These are phyloP conservation scores for Numida meleagris DNA, from an alignment of 2,113 vertebrate species.

Conservation along the genomic window DNA sequence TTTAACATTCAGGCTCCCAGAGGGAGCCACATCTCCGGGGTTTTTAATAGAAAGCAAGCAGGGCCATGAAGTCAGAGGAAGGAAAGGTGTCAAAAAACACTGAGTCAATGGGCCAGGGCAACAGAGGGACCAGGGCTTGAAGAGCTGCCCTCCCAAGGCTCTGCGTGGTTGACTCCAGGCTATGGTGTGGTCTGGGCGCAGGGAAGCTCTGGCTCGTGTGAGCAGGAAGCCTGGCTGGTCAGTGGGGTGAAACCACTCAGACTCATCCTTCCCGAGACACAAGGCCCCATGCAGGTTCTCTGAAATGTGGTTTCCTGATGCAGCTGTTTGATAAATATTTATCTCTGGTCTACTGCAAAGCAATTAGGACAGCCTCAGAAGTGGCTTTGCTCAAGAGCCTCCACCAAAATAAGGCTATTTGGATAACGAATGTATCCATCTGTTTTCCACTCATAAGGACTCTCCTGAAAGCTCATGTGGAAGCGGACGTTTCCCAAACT, in stretches of 20 bases:
- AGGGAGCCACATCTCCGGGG: slow-evolving; percentile 16
- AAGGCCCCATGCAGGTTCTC: not conserved
- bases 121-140: fast-evolving
- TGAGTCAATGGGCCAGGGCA: not conserved
- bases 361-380: slow-evolving; percentile 58
- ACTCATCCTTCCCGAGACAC: slow-evolving; percentile 54
- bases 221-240: slow-evolving; percentile 54
- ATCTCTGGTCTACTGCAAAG: slow-evolving; percentile 59
- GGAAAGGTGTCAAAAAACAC: slow-evolving; percentile 40
- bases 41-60: slow-evolving; percentile 65
- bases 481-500: slow-evolving; percentile 28
- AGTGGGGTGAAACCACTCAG: slow-evolving; percentile 45
- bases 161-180: not conserved
- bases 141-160: not conserved
- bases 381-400: slow-evolving; percentile 63
- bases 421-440: slow-evolving; percentile 41
- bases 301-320: slow-evolving; percentile 66
- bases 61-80: slow-evolving; percentile 30
- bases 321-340: slow-evolving; percentile 69
- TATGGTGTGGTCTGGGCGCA: not conserved
- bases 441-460: slow-evolving; percentile 24
- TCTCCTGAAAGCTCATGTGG: slow-evolving; percentile 28
- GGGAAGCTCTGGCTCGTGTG: not conserved
- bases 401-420: slow-evolving; percentile 50
- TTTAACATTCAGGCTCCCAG: slow-evolving; percentile 22